Conservation (phyloP, 2,888 invertebrate species). For the Drosophila fulvimacula region DNA sequence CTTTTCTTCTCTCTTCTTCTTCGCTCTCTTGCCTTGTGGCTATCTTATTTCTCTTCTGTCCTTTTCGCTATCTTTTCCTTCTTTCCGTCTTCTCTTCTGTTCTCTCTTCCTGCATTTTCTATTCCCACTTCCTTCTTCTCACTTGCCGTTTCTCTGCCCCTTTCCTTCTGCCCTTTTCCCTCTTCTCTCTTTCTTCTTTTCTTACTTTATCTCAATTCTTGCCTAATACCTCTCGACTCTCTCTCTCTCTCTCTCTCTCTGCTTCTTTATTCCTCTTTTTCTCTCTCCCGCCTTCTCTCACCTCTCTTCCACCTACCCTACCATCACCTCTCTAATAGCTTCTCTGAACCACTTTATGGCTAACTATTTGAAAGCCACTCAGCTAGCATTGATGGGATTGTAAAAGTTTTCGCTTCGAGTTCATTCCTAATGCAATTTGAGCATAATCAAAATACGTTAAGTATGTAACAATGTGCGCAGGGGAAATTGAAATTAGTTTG, state of each 20-base stretch:
- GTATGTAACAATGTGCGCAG: conserved; percentile 7
- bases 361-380: conserved; percentile 4
- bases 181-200: neutral
- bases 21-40: too few relatives aligned
- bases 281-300: neutral
- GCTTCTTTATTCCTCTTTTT: neutral
- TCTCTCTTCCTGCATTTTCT: neutral
- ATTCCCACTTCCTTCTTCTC: neutral
- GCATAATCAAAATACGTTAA: conserved; percentile 12
- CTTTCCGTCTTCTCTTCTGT: neutral
- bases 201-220: too few relatives aligned
- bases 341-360: neutral
- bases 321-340: neutral
- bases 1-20: too few relatives aligned
- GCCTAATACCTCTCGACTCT: neutral
- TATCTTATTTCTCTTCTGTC: too few relatives aligned
- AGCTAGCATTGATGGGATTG: conserved; percentile 2
- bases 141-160: too few relatives aligned
- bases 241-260: neutral
- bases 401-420: conserved; percentile 5
- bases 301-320: neutral
- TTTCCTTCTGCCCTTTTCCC: too few relatives aligned
- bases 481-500: conserved; percentile 50
- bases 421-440: conserved; percentile 1
- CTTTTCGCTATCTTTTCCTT: neutral